phyloP scores from a whole-genome alignment of 1,140 invertebrate species.

The Campoletis sonorensis region DNA sequence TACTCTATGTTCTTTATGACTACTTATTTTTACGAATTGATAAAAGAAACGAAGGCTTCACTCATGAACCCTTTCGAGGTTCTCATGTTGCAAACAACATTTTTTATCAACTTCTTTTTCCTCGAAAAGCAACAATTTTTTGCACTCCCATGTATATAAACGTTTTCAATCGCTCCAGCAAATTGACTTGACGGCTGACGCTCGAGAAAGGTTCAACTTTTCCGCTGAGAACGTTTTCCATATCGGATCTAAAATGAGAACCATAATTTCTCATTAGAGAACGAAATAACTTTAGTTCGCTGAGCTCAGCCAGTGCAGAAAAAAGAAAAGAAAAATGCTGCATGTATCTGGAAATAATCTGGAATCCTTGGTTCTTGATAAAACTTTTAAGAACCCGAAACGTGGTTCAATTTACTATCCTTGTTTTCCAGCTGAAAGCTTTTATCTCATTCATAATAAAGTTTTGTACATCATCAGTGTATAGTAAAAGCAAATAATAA shows the following conservation, averaged over 20 bases:
- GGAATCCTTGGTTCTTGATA: neutral
- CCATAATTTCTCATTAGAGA: conserved; percentile 22
- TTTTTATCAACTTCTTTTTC: neutral
- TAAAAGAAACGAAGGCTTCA: too few relatives aligned
- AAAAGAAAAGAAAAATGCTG: neutral
- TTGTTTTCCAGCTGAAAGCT: too few relatives aligned
- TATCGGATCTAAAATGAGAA: neutral
- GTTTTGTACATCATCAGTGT: too few relatives aligned
- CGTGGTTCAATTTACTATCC: neutral
- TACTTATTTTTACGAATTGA: too few relatives aligned
- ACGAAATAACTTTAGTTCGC: neutral
- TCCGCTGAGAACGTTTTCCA: neutral
- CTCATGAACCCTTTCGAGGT: neutral
- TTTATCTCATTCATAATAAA: too few relatives aligned
- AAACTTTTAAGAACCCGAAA: neutral
- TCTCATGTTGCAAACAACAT: neutral
- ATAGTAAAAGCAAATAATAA: too few relatives aligned
- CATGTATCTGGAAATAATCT: neutral
- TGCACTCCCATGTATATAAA: neutral
- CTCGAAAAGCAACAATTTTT: neutral
- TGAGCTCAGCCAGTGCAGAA: neutral
- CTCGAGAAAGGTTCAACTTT: neutral
- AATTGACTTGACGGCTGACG: conserved; percentile 21
- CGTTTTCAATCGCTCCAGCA: conserved; percentile 11
- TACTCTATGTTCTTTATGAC: too few relatives aligned